These are phyloP conservation scores for Agriopis leucophaearia DNA, from an alignment of 2,888 invertebrate species.

Conservation along the genomic window DNA sequence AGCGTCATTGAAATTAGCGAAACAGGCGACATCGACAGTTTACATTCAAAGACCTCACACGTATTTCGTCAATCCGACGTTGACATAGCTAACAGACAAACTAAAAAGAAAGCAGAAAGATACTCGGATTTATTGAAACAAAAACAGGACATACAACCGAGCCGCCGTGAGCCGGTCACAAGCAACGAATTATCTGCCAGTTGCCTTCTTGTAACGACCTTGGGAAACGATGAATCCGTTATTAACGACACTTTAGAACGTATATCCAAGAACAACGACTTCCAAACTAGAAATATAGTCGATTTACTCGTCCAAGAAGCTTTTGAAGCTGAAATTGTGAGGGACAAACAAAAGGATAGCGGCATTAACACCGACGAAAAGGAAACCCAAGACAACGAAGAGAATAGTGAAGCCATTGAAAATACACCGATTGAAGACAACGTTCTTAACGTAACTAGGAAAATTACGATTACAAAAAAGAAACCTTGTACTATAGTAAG, in stretches of 20 bases:
- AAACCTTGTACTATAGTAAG: constrained; percentile 49
- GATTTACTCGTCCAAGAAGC: constrained; percentile 69
- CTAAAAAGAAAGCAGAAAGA: constrained; percentile 52
- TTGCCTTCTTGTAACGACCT: constrained; percentile 62
- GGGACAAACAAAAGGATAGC: constrained; percentile 50
- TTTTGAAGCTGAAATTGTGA: constrained; percentile 46
- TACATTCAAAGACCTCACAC: constrained; percentile 46
- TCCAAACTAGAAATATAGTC: constrained; percentile 59
- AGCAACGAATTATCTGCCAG: constrained; percentile 53
- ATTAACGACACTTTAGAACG: constrained; percentile 66
- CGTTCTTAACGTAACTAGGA: constrained; percentile 11
- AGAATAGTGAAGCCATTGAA: constrained; percentile 56
- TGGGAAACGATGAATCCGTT: constrained; percentile 63
- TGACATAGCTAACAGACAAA: constrained; percentile 26
- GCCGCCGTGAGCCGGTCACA: constrained; percentile 31
- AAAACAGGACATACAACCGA: constrained; percentile 1
- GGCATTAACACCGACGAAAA: constrained; percentile 46
- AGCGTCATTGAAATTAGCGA: constrained; percentile 69
- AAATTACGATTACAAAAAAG: constrained; percentile 36
- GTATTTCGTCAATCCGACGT: constrained; percentile 55
- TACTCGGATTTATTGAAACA: constrained; percentile 49
- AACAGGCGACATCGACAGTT: constrained; percentile 53
- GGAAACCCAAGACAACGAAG: constrained; percentile 42
- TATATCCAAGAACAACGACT: constrained; percentile 59
- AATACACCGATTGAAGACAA: constrained; percentile 52